Conservation (phyloP, 2,113 vertebrate genomes). For the Thinocorus orbignyianus region DNA sequence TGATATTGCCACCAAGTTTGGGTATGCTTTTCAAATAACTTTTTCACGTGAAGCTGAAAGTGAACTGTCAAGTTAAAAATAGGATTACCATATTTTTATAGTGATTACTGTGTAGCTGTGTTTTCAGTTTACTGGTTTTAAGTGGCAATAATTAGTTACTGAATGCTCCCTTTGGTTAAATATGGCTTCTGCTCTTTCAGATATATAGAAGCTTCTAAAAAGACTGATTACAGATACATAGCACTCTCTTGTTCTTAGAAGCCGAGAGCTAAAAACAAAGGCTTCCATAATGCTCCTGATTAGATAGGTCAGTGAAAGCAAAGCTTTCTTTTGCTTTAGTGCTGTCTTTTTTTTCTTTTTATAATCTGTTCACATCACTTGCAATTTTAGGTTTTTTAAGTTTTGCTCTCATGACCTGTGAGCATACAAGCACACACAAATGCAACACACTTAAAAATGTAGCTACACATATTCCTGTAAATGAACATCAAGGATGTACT, state of each 20-base stretch:
- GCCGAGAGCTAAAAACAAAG: neutral
- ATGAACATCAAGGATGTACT: neutral
- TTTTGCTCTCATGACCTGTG: neutral
- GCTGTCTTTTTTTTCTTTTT: neutral
- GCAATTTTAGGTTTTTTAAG: neutral
- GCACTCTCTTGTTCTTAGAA: neutral
- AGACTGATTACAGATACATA: neutral
- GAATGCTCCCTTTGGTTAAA: neutral
- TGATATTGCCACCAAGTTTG: slow-evolving; percentile 97
- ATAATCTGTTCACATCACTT: neutral
- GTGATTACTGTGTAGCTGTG: neutral
- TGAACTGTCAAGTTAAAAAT: neutral
- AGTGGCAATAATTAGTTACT: neutral
- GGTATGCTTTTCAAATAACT: slow-evolving; percentile 78
- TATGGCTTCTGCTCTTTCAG: neutral
- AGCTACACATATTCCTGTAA: neutral
- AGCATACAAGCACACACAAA: neutral
- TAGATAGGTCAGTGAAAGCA: neutral
- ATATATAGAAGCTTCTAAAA: neutral
- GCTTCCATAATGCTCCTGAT: neutral
- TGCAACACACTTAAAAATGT: neutral
- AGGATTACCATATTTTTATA: neutral
- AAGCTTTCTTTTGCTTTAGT: neutral
- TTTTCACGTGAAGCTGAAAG: neutral
- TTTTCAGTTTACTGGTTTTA: neutral